These are phyloP conservation scores for Marisa cornuarietis DNA, from an alignment of 1,140 invertebrate species.

Conservation along the genomic window DNA sequence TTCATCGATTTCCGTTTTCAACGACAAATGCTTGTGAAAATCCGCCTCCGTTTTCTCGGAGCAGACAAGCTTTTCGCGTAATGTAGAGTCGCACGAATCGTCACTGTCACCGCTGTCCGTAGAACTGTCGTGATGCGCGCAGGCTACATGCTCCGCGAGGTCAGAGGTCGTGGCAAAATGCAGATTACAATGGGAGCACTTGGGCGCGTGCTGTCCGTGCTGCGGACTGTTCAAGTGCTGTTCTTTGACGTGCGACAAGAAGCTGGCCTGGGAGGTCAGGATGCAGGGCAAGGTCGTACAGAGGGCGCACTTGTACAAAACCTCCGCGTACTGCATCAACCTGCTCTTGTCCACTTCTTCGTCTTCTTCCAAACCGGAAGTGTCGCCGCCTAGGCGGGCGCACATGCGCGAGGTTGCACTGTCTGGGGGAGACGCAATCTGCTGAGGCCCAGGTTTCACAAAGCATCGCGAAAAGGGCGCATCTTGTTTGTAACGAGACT, in stretches of 20 bases:
- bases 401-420: no score
- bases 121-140: slow-evolving; percentile 12
- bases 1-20: background rate
- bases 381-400: no score
- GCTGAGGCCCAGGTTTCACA: no score
- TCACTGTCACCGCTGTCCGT: background rate
- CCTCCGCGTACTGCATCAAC: slow-evolving; percentile 46
- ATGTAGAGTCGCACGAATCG: background rate
- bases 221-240: slow-evolving; percentile 43
- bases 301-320: slow-evolving; percentile 57
- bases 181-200: slow-evolving; percentile 43
- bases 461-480: no score
- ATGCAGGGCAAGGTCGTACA: slow-evolving; percentile 56
- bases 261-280: slow-evolving; percentile 50
- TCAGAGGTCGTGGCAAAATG: slow-evolving; percentile 52
- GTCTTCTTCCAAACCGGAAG: background rate
- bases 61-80: background rate
- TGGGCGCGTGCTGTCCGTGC: slow-evolving; percentile 18
- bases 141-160: slow-evolving; percentile 39
- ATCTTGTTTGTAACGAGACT: no score
- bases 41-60: background rate
- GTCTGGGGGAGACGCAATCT: no score
- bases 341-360: background rate
- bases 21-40: background rate
- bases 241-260: slow-evolving; percentile 46